A percentile compares a stretch with the other conserved stretches of the same genome.
Evolutionary conservation across 2,113 vertebrate species (phyloP).

Genomic region (Dipodomys ordii): DNA sequence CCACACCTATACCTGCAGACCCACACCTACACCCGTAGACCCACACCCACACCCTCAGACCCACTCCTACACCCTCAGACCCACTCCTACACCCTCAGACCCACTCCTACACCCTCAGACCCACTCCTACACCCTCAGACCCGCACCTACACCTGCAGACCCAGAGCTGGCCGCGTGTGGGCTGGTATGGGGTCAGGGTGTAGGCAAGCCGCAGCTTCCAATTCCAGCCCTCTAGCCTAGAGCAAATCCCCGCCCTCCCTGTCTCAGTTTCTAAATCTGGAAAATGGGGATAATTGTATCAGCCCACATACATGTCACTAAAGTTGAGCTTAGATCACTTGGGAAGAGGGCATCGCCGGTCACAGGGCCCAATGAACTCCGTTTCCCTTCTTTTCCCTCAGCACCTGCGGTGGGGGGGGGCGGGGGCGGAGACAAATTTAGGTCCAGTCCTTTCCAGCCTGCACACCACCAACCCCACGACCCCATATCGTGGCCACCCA

Average conservation of each 20-base stretch:
- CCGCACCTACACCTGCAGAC: not conserved
- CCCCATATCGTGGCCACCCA: not conserved
- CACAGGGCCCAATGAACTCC: not conserved
- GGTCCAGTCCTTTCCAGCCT: not conserved
- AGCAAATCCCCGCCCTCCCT: too few relatives aligned
- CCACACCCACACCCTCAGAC: too few relatives aligned
- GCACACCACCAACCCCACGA: too few relatives aligned
- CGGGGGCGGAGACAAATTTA: not conserved
- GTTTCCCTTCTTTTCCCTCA: not conserved
- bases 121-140: not conserved
- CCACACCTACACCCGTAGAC: too few relatives aligned
- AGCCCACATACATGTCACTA: not conserved
- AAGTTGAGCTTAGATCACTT: not conserved
- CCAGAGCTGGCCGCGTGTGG: not conserved
- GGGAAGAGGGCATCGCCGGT: not conserved
- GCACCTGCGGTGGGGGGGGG: not conserved
- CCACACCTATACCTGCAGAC: too few relatives aligned
- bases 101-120: too few relatives aligned
- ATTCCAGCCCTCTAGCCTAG: not conserved
- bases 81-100: too few relatives aligned
- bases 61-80: too few relatives aligned
- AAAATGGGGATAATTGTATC: not conserved
- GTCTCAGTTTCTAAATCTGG: slow-evolving; percentile 31
- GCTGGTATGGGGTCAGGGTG: too few relatives aligned
- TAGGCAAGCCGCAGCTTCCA: not conserved